phyloP scores from a whole-genome alignment of 2,797 vertebrate species.

The Jordanella pulchra region DNA sequence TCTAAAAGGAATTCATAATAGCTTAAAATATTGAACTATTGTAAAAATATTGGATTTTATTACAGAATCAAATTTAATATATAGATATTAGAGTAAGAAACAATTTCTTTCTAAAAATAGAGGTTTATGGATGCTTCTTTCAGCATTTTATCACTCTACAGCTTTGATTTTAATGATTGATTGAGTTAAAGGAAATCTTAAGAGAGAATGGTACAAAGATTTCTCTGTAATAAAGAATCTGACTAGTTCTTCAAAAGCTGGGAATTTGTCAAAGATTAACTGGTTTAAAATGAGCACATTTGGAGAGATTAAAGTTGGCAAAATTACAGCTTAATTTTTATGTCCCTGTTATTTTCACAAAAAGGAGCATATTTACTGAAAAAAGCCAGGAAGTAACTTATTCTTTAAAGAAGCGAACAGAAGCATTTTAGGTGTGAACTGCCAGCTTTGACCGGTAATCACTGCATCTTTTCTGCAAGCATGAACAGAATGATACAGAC shows the following conservation, averaged over 20 bases:
- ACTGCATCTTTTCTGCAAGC: background rate
- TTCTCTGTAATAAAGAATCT: background rate
- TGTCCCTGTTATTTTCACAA: background rate
- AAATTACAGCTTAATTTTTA: background rate
- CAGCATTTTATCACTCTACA: background rate
- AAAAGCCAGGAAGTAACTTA: background rate
- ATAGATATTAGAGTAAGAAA: background rate
- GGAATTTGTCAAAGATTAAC: background rate
- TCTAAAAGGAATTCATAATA: background rate
- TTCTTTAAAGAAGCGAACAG: too few relatives aligned
- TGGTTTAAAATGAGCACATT: background rate
- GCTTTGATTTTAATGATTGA: background rate
- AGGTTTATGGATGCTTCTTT: too few relatives aligned
- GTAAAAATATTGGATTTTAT: background rate
- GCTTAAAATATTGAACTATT: background rate
- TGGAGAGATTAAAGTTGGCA: background rate
- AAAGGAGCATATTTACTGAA: background rate
- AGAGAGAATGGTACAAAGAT: background rate
- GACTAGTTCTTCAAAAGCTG: background rate
- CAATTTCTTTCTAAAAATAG: background rate
- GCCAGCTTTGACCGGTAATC: background rate
- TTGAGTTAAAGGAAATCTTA: background rate
- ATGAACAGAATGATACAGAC: background rate
- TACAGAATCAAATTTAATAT: background rate
- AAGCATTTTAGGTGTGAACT: slow-evolving; percentile 1